Conservation (phyloP, 2,113 vertebrate genomes). For the Microcebus lehilahytsara region DNA sequence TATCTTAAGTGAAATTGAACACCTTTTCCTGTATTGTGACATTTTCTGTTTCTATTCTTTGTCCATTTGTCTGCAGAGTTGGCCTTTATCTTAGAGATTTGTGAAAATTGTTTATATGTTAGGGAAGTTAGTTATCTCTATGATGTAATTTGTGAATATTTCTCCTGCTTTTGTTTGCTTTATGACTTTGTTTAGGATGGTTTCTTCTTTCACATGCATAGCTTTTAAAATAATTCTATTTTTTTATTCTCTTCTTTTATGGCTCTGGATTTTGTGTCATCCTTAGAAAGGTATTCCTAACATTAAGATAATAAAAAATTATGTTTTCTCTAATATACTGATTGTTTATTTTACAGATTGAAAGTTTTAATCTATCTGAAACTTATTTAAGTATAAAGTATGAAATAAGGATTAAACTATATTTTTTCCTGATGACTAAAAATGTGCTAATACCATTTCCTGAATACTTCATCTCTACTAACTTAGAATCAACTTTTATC, state of each 20-base stretch:
- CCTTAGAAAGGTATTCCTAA: neutral
- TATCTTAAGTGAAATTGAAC: neutral
- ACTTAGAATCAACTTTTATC: neutral
- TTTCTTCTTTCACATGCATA: neutral
- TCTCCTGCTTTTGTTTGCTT: neutral
- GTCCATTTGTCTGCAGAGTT: neutral
- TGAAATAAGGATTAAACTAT: neutral
- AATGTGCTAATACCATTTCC: neutral
- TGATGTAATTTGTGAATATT: neutral
- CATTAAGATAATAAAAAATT: neutral
- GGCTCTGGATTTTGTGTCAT: neutral
- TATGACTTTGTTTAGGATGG: neutral
- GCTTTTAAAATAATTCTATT: neutral
- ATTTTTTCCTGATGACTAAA: slow-evolving; percentile 15
- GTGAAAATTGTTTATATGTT: neutral
- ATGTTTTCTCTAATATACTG: neutral
- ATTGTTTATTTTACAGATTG: neutral
- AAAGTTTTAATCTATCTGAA: neutral
- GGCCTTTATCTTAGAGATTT: neutral
- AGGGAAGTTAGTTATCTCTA: neutral
- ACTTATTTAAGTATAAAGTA: neutral
- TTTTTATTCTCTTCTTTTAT: neutral
- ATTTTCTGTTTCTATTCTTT: neutral
- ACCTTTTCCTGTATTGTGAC: neutral
- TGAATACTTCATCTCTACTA: neutral